Conservation (phyloP, 2,113 vertebrate genomes). For the Sinocyclocheilus anophthalmus region DNA sequence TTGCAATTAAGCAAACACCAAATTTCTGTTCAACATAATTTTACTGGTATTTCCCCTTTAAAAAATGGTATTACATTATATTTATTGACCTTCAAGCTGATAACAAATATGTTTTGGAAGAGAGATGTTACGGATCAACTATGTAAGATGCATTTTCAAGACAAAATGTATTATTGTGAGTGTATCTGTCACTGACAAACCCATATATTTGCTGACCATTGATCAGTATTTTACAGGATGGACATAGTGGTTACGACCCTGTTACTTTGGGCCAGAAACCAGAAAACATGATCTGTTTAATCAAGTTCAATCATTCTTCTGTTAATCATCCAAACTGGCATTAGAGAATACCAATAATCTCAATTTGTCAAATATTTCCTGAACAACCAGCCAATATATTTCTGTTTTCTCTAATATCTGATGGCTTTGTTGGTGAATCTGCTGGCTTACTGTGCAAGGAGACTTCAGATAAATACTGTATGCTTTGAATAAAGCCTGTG, state of each 20-base stretch:
- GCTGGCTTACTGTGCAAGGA: not conserved
- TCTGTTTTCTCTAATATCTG: not conserved
- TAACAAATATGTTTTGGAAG: not conserved
- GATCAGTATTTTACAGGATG: not conserved
- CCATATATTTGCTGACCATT: no score
- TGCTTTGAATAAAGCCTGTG: not conserved
- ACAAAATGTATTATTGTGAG: no score
- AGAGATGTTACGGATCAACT: not conserved
- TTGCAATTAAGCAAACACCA: no score
- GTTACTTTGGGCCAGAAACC: no score
- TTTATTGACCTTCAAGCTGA: not conserved
- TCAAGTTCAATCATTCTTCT: no score
- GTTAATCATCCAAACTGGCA: no score
- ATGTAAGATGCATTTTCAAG: not conserved
- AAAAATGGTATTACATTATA: not conserved
- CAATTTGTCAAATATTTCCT: not conserved
- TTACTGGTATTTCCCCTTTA: no score
- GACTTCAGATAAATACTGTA: not conserved
- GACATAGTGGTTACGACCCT: not conserved
- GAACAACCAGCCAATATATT: not conserved
- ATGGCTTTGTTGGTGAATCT: slow-evolving; percentile 1
- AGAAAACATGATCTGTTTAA: no score
- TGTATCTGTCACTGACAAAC: not conserved
- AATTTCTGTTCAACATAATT: no score
- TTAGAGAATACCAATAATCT: no score